Evolutionary conservation across 2,888 invertebrate genomes (phyloP).

Genomic region (Drosophila melanosoma): DNA sequence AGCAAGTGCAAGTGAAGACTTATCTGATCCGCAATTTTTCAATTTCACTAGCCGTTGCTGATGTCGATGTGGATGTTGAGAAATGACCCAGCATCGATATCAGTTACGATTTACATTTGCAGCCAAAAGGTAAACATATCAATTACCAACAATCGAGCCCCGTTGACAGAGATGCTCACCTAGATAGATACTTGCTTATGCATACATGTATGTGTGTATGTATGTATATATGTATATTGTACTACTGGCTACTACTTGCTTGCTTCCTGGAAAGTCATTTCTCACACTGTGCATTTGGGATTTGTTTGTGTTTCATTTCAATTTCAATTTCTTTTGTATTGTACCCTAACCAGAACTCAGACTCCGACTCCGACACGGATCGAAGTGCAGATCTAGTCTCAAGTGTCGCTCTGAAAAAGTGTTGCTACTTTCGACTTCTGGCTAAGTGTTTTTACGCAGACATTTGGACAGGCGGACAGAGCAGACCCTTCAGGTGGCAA

Average conservation of each 20-base stretch:
- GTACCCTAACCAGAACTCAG: not conserved
- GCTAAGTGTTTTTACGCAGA: conserved; percentile 64
- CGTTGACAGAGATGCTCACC: conserved; percentile 67
- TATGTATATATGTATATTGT: not conserved
- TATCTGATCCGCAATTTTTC: conserved; percentile 78
- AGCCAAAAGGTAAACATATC: conserved; percentile 72
- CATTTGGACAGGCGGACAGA: conserved; percentile 37
- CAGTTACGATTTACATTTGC: conserved; percentile 76
- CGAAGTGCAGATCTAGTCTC: conserved; percentile 46
- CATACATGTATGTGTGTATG: not conserved
- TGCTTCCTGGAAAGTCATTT: conserved; percentile 77
- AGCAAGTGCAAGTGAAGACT: conserved; percentile 35
- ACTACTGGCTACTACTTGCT: conserved; percentile 35
- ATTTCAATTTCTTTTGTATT: conserved; percentile 70
- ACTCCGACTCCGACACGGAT: not conserved
- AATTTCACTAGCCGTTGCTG: conserved; percentile 72
- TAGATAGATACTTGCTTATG: not conserved
- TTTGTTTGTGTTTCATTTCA: conserved; percentile 79
- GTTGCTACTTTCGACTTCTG: conserved; percentile 76
- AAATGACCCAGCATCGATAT: conserved; percentile 66
- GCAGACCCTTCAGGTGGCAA: conserved; percentile 67
- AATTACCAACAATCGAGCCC: conserved; percentile 71
- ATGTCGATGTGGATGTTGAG: conserved; percentile 77
- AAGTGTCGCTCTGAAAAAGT: conserved; percentile 63
- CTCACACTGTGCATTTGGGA: conserved; percentile 68